Conservation (phyloP, 2,888 invertebrate genomes). For the Oithona nana region DNA sequence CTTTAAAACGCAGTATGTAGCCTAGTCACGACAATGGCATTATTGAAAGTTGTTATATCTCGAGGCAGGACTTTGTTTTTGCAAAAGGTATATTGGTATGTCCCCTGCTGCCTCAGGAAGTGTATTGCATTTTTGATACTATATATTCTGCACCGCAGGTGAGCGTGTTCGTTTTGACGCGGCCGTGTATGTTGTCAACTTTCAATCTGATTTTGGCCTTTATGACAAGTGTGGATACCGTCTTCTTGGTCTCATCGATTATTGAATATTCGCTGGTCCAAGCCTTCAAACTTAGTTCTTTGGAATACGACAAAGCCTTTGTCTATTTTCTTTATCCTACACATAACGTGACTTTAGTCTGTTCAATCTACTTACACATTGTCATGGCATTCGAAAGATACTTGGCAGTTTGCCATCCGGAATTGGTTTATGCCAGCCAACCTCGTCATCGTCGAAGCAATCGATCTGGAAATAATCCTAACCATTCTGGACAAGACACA, state of each 20-base stretch:
- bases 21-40: too few species aligned
- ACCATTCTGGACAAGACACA: neutral
- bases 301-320: slow-evolving; percentile 5
- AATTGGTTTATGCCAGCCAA: slow-evolving; percentile 10
- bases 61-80: too few species aligned
- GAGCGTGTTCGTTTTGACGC: slow-evolving; percentile 5
- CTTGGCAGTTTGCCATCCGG: slow-evolving; percentile 15
- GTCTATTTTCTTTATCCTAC: slow-evolving; percentile 10
- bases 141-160: neutral
- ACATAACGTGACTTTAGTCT: slow-evolving; percentile 6
- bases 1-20: too few species aligned
- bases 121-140: neutral
- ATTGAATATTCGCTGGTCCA: slow-evolving; percentile 1
- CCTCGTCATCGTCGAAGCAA: neutral
- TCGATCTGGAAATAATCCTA: neutral
- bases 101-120: too few species aligned
- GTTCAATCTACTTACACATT: slow-evolving; percentile 8
- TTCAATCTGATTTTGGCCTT: slow-evolving; percentile 7
- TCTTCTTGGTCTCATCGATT: slow-evolving; percentile 5
- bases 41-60: too few species aligned
- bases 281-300: neutral
- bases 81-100: too few species aligned
- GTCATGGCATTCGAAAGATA: slow-evolving; percentile 8
- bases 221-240: slow-evolving; percentile 9
- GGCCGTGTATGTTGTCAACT: neutral